Percentiles rank a stretch among this genome's conserved stretches.
phyloP scores from a whole-genome alignment of 2,888 invertebrate genomes.

The Pelosia muscerda region DNA sequence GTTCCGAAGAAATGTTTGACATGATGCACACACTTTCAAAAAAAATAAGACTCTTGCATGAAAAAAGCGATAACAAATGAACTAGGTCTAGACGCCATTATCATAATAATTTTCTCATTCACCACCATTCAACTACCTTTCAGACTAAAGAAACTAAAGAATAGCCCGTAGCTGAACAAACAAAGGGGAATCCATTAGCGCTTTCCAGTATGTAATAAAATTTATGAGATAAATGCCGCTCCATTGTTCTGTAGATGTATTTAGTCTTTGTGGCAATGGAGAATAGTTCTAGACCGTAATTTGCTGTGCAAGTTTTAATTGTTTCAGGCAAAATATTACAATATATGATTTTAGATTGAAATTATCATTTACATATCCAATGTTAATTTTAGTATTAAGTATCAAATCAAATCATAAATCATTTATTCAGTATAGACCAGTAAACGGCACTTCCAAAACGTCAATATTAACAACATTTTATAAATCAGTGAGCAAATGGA shows the following conservation, averaged over 20 bases:
- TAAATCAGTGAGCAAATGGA: too few relatives aligned
- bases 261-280: background rate
- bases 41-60: too few relatives aligned
- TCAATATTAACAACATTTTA: too few relatives aligned
- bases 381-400: too few relatives aligned
- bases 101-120: slow-evolving; percentile 12
- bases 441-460: too few relatives aligned
- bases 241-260: slow-evolving; percentile 27
- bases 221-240: slow-evolving; percentile 41
- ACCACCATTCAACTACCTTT: slow-evolving; percentile 11
- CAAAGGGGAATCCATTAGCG: slow-evolving; percentile 45
- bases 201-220: slow-evolving; percentile 41
- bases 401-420: too few relatives aligned
- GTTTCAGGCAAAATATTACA: slow-evolving; percentile 2
- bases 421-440: too few relatives aligned
- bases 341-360: too few relatives aligned
- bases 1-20: too few relatives aligned
- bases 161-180: slow-evolving; percentile 29
- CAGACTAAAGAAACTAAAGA: slow-evolving; percentile 26
- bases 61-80: background rate
- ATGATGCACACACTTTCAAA: too few relatives aligned
- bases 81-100: background rate
- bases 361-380: too few relatives aligned
- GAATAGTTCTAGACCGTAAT: slow-evolving; percentile 5
- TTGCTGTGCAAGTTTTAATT: slow-evolving; percentile 2